phyloP scores from a whole-genome alignment of 2,113 vertebrate genomes.

The Zapornia atra region DNA sequence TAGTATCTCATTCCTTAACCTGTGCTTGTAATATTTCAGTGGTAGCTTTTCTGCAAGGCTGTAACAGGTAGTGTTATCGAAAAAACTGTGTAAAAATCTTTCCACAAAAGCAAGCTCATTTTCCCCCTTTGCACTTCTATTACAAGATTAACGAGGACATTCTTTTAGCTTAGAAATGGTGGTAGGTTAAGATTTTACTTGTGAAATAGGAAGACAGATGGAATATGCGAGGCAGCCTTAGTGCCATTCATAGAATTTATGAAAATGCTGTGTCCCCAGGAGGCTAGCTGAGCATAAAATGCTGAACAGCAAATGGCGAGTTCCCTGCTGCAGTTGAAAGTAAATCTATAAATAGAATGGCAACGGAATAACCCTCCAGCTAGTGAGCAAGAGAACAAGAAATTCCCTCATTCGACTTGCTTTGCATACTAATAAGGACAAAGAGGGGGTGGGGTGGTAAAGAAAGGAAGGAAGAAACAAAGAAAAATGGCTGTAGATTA shows the following conservation, averaged over 20 bases:
- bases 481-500: neutral
- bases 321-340: conserved; percentile 19
- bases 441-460: neutral
- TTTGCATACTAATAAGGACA: conserved; percentile 3
- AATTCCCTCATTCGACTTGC: conserved; percentile 3
- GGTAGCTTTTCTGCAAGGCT: neutral
- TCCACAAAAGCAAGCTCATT: neutral
- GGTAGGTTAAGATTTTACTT: neutral
- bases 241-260: conserved; percentile 47
- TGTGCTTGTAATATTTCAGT: neutral
- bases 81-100: neutral
- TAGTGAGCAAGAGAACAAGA: conserved; percentile 3
- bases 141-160: neutral
- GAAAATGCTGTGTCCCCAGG: neutral
- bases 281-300: neutral
- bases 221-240: neutral
- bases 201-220: neutral
- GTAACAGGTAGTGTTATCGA: neutral
- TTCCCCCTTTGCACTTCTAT: neutral
- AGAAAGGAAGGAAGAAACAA: neutral
- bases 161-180: neutral
- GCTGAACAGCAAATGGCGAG: conserved; percentile 15
- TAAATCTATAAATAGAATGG: conserved; percentile 17
- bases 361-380: neutral
- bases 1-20: neutral